Base-by-base conservation (phyloP, 2,797 vertebrate species). In the Anabas testudineus region DNA sequence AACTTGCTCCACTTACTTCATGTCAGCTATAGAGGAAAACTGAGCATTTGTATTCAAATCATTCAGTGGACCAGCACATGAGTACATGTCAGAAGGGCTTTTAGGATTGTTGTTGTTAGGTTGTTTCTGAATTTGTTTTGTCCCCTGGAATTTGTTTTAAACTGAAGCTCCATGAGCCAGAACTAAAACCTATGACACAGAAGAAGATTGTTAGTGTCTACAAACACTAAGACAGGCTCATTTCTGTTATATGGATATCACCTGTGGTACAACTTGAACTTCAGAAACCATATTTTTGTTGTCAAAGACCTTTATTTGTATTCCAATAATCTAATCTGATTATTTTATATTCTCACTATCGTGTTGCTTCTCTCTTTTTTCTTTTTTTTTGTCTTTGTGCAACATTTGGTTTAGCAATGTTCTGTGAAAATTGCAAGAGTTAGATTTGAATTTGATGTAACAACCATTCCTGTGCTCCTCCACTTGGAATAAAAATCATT, bases 41-140 rank as follows among this genome's bases (percentile, higher is more conserved):
- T 24, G 15, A 14, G 21, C 22, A 58, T 51, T 51, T 52, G 57
- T 63, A 60, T 61, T 79, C 22, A 76, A 68, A 74, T 32, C 49
- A 37, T 30, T 71, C 71, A 60, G 70, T 47, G 57, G 30, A 77
- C 37, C 21, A 10, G 34, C 53, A 70, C 48, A 42, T 19, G 28
- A 72, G 22, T 19, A 36, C 28, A 30, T 52, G 60, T 74, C 57
- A 65, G 43, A 78, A 19, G 67, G 22, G 62, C 60, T 78, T 76
- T 81, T 56, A 69, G 60, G 41, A 60, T n/a, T n/a, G n/a, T n/a
- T n/a, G n/a, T n/a, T n/a, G n/a, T n/a, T 66, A 71, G 39, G 74
- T 36, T 2, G 2, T n/a, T 36, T 57, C n/a, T 26, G 5, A 41
- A 36, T 67, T 56, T 21, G 21, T 55, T 39, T 16, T 28, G 32